These are phyloP conservation scores for Drosophila subsilvestris DNA, from an alignment of 2,888 invertebrate genomes.

Conservation along the genomic window DNA sequence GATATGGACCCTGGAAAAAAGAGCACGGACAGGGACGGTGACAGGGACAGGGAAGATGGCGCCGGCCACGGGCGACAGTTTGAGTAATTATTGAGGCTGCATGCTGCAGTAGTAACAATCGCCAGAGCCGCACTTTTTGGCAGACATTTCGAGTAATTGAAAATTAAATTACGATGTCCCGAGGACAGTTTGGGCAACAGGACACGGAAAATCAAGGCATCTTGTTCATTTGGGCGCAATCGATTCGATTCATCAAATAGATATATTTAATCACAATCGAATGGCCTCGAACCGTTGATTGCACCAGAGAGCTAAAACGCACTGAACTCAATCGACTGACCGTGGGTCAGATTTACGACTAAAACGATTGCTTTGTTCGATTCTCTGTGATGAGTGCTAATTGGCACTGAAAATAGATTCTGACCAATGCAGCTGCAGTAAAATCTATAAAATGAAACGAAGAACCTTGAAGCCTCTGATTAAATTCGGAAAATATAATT, in stretches of 20 bases:
- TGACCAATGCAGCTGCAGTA: background rate
- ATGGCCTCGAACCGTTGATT: slow-evolving; percentile 38
- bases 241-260: slow-evolving; percentile 59
- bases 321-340: slow-evolving; percentile 9
- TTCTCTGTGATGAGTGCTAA: background rate
- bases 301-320: slow-evolving; percentile 15
- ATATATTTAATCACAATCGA: slow-evolving; percentile 26
- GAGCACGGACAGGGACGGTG: background rate
- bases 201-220: slow-evolving; percentile 34
- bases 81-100: slow-evolving; percentile 78
- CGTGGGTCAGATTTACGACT: background rate
- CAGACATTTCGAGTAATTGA: slow-evolving; percentile 72
- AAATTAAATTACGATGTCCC: slow-evolving; percentile 67
- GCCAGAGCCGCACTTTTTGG: slow-evolving; percentile 57
- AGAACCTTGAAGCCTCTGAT: background rate
- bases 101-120: slow-evolving; percentile 56
- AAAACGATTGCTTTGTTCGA: slow-evolving; percentile 3
- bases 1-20: slow-evolving; percentile 10
- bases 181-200: background rate
- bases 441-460: background rate
- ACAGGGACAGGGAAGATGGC: slow-evolving; percentile 17
- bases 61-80: slow-evolving; percentile 73
- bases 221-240: slow-evolving; percentile 61
- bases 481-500: background rate
- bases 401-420: background rate